Evolutionary conservation across 2,113 vertebrate genomes (phyloP).

Genomic region (Clupea harengus): DNA sequence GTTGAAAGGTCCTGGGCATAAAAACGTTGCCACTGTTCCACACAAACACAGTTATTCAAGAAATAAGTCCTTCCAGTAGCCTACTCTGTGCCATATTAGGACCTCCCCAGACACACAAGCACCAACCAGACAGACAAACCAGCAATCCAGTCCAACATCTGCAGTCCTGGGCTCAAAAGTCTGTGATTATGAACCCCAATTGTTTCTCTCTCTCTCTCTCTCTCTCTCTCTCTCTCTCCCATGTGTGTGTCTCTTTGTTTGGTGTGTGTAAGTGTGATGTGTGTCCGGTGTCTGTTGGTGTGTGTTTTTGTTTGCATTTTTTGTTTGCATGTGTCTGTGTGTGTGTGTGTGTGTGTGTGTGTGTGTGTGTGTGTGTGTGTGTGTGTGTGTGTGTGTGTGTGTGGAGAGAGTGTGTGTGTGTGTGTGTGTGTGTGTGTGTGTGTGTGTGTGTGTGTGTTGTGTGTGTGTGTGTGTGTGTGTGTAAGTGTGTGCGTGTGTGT

Average conservation of each 20-base stretch:
- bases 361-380: no score
- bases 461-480: no score
- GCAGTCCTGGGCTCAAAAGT: not conserved
- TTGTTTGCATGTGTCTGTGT: no score
- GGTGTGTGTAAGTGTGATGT: no score
- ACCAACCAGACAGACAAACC: not conserved
- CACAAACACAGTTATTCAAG: not conserved
- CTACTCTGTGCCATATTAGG: not conserved
- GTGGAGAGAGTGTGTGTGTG: no score
- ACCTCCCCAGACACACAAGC: not conserved
- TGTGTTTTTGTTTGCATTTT: no score
- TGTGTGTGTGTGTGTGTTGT: no score
- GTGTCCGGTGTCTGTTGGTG: no score
- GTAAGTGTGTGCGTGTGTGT: not conserved
- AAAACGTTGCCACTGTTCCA: not conserved
- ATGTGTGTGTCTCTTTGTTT: no score
- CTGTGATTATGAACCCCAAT: not conserved
- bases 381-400: not conserved
- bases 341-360: no score
- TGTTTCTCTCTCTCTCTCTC: not conserved
- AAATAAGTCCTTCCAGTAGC: not conserved
- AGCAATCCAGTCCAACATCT: not conserved
- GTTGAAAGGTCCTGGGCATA: conserved; percentile 3
- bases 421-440: no score
- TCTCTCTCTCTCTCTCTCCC: no score